A percentile compares a stretch with the other conserved stretches of the same genome.
These are phyloP conservation scores for Neelides sp. DNA, from an alignment of 1,140 invertebrate species.

Conservation along the genomic window DNA sequence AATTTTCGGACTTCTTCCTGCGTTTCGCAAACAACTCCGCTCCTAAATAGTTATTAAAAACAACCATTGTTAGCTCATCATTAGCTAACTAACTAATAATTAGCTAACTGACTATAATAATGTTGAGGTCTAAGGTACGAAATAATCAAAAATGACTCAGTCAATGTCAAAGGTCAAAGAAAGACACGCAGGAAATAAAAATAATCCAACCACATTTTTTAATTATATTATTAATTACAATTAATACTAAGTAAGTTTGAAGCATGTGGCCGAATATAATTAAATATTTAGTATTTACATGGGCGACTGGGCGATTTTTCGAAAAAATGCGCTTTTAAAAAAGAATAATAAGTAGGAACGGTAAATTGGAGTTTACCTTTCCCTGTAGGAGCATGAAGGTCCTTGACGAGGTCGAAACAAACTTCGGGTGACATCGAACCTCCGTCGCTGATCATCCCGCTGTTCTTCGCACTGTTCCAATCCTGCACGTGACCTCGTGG, in stretches of 20 bases:
- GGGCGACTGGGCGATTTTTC: conserved; percentile 26
- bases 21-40: conserved; percentile 76
- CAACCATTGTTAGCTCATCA: background rate
- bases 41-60: conserved; percentile 39
- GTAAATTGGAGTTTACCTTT: conserved; percentile 44
- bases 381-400: conserved; percentile 60
- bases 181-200: background rate
- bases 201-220: no score
- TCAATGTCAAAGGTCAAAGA: background rate
- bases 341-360: background rate
- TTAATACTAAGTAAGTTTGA: background rate
- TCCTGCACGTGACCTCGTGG: conserved; percentile 61
- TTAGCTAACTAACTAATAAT: conserved; percentile 1
- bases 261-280: background rate
- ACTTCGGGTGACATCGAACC: conserved; percentile 49
- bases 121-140: background rate
- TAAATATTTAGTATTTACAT: conserved; percentile 8
- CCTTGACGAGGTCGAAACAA: conserved; percentile 58
- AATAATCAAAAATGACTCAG: background rate
- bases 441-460: conserved; percentile 47
- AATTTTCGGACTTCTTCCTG: conserved; percentile 70
- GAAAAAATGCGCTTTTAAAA: no score
- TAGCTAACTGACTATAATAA: no score
- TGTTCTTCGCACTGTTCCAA: conserved; percentile 43
- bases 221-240: no score